These are phyloP conservation scores for Trachemys scripta DNA, from an alignment of 2,113 vertebrate species.

Conservation along the genomic window DNA sequence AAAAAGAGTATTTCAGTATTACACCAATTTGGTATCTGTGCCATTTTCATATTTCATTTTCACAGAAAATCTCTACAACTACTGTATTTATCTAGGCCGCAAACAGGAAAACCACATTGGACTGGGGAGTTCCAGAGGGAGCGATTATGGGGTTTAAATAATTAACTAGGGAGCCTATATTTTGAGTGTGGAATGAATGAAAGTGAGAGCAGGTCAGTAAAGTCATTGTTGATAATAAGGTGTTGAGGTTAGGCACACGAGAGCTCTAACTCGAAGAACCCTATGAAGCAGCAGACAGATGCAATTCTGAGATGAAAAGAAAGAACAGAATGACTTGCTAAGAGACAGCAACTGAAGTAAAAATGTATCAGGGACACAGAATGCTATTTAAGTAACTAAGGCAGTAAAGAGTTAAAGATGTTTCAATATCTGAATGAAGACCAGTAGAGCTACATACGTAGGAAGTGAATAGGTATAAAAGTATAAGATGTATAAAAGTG, in stretches of 20 bases:
- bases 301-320: not conserved
- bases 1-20: constrained; percentile 46
- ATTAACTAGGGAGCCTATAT: not conserved
- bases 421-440: not conserved
- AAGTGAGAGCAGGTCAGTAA: not conserved
- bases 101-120: not conserved
- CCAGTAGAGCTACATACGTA: not conserved
- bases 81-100: not conserved
- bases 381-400: not conserved
- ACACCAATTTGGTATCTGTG: not conserved
- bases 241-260: not conserved
- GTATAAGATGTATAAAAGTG: not conserved
- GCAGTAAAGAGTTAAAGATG: not conserved
- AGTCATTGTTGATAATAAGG: not conserved
- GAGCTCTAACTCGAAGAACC: not conserved
- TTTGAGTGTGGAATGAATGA: not conserved
- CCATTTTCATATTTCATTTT: not conserved
- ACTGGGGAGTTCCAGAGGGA: not conserved
- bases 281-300: not conserved
- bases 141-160: not conserved
- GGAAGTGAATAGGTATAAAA: not conserved
- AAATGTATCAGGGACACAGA: constrained; percentile 12
- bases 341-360: not conserved
- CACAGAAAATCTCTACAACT: not conserved
- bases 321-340: not conserved